Conservation (phyloP, 2,797 vertebrate species). For the Chiroxiphia lanceolata region DNA sequence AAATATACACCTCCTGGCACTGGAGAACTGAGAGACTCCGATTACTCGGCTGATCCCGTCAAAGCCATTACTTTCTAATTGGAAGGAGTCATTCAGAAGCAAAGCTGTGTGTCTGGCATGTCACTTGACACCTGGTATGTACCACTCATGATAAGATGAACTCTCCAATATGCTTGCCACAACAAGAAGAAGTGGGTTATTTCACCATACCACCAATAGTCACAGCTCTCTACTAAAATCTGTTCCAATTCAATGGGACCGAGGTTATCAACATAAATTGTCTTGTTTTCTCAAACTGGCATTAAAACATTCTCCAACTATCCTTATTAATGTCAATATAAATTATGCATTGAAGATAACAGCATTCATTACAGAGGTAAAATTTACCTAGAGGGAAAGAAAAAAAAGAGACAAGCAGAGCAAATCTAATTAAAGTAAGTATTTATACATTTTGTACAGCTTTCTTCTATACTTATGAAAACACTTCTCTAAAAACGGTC, state of each 20-base stretch:
- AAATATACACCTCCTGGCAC: slow-evolving; percentile 20
- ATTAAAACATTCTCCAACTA: slow-evolving; percentile 45
- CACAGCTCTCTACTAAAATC: neutral
- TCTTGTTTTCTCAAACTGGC: slow-evolving; percentile 47
- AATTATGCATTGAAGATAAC: slow-evolving; percentile 59
- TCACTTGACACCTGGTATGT: slow-evolving; percentile 45
- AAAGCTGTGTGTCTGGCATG: slow-evolving; percentile 47
- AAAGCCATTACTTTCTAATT: slow-evolving; percentile 50
- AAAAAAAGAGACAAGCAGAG: neutral
- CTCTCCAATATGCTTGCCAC: slow-evolving; percentile 6
- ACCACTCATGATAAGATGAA: slow-evolving; percentile 7
- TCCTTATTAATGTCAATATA: slow-evolving; percentile 52
- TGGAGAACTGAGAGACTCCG: neutral
- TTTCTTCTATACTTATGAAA: neutral
- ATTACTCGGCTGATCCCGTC: slow-evolving; percentile 4
- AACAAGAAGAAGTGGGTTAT: slow-evolving; percentile 24
- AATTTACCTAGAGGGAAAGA: neutral
- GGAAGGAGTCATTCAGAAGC: slow-evolving; percentile 47
- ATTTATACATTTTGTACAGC: neutral
- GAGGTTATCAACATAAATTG: slow-evolving; percentile 22
- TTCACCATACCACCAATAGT: neutral
- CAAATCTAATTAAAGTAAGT: slow-evolving; percentile 16
- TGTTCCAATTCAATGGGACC: slow-evolving; percentile 24
- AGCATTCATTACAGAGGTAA: slow-evolving; percentile 15
- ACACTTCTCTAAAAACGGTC: neutral